A percentile compares a stretch with the other conserved stretches of the same genome.
Conservation (phyloP, 2,888 invertebrate species). For the Rhamnusium bicolor region DNA sequence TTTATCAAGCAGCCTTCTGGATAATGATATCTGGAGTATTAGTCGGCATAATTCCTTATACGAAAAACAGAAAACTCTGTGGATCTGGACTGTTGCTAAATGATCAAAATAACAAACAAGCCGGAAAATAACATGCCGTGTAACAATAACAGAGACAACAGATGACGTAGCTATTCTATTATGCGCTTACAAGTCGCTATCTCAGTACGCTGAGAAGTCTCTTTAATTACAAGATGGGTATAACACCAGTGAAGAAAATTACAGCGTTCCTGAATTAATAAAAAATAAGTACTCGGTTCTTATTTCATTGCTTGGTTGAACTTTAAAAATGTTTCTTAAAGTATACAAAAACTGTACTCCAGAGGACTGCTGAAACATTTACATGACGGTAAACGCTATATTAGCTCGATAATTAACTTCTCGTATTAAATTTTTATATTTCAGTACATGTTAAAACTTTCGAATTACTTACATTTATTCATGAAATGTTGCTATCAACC, state of each 20-base stretch:
- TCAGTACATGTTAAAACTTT: too few relatives aligned
- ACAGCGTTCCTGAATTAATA: neutral
- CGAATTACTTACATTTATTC: too few relatives aligned
- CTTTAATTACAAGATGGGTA: neutral
- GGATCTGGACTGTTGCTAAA: neutral
- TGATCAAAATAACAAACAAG: neutral
- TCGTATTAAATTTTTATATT: too few relatives aligned
- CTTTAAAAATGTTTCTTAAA: too few relatives aligned
- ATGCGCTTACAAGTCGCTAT: neutral
- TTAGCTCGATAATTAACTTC: too few relatives aligned
- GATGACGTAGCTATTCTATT: neutral
- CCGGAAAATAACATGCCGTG: neutral
- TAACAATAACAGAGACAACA: neutral
- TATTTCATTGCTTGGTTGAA: too few relatives aligned
- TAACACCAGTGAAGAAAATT: neutral
- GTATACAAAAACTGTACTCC: too few relatives aligned
- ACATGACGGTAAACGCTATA: too few relatives aligned
- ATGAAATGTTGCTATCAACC: too few relatives aligned
- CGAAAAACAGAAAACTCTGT: conserved; percentile 76
- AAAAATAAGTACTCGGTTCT: too few relatives aligned
- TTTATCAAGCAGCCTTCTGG: conserved; percentile 87
- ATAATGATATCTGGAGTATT: conserved; percentile 85
- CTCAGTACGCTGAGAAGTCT: neutral
- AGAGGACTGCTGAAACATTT: too few relatives aligned
- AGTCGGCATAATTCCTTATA: conserved; percentile 78